Conservation (phyloP, 2,113 vertebrate genomes). For the Bagarius yarrelli region DNA sequence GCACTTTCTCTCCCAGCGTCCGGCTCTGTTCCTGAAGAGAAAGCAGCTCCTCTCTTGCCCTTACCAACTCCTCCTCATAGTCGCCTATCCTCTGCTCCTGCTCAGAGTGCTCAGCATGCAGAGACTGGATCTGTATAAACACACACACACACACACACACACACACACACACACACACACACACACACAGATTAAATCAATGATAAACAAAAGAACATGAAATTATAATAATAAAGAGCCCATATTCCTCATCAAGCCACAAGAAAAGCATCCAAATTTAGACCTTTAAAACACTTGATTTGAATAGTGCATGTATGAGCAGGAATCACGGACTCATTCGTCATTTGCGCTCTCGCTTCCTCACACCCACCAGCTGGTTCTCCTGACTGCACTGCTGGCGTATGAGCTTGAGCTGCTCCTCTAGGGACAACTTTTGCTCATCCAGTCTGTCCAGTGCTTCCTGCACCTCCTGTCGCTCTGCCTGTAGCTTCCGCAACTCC, state of each 20-base stretch:
- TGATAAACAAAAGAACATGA: neutral
- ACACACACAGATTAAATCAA: neutral
- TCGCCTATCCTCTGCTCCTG: slow-evolving; percentile 89
- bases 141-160: neutral
- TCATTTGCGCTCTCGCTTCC: neutral
- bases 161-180: slow-evolving; percentile 2
- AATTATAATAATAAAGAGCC: neutral
- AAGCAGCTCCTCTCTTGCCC: slow-evolving; percentile 86
- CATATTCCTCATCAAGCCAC: neutral
- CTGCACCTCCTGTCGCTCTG: slow-evolving; percentile 87
- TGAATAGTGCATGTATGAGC: neutral
- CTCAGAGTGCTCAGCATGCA: slow-evolving; percentile 84
- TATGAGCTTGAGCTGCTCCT: slow-evolving; percentile 86
- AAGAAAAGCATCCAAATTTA: neutral
- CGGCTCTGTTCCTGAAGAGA: slow-evolving; percentile 89
- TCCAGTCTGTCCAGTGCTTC: slow-evolving; percentile 87
- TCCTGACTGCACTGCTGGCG: slow-evolving; percentile 87
- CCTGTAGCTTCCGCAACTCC: slow-evolving; percentile 84
- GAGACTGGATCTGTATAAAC: slow-evolving; percentile 79
- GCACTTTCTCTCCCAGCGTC: slow-evolving; percentile 84
- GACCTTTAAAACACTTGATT: neutral
- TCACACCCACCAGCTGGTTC: slow-evolving; percentile 78
- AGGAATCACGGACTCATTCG: neutral
- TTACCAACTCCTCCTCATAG: slow-evolving; percentile 87
- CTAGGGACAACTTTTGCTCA: slow-evolving; percentile 86